These are phyloP conservation scores for Callocephalon fimbriatum DNA, from an alignment of 2,113 vertebrate genomes.

Conservation along the genomic window DNA sequence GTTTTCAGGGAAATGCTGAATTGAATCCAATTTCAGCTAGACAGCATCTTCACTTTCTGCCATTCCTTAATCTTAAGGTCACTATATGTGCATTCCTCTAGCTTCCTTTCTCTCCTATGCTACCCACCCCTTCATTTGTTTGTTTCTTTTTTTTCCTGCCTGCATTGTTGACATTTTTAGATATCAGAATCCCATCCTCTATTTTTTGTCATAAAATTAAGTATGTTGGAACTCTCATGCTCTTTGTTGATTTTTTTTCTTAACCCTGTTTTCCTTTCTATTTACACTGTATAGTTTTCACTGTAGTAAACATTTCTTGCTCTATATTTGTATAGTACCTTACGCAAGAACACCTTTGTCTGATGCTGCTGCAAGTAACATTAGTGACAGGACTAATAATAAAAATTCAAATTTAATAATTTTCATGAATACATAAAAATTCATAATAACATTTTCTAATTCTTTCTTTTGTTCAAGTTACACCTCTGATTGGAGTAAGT, in stretches of 20 bases:
- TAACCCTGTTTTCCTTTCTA: background rate
- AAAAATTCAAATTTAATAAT: background rate
- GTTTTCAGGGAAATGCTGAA: background rate
- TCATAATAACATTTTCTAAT: background rate
- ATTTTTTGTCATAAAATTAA: background rate
- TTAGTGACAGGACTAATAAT: background rate
- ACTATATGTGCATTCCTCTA: rapidly evolving
- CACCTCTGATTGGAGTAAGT: conserved; percentile 88
- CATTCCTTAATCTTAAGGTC: background rate
- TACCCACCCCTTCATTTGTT: background rate
- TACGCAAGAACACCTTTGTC: background rate
- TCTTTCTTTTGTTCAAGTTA: conserved; percentile 73
- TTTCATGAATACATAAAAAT: background rate
- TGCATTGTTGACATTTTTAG: background rate
- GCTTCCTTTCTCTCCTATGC: background rate
- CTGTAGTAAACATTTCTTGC: background rate
- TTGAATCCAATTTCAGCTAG: background rate
- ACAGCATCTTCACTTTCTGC: background rate
- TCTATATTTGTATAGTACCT: background rate
- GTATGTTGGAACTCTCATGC: background rate
- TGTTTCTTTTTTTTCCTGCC: background rate
- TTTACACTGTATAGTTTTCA: background rate
- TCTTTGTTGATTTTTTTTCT: background rate
- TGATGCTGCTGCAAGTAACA: background rate
- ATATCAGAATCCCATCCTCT: background rate